Percentiles rank a stretch among this genome's conserved stretches.
phyloP scores from a whole-genome alignment of 2,797 vertebrate species.

The Astyanax mexicanus region DNA sequence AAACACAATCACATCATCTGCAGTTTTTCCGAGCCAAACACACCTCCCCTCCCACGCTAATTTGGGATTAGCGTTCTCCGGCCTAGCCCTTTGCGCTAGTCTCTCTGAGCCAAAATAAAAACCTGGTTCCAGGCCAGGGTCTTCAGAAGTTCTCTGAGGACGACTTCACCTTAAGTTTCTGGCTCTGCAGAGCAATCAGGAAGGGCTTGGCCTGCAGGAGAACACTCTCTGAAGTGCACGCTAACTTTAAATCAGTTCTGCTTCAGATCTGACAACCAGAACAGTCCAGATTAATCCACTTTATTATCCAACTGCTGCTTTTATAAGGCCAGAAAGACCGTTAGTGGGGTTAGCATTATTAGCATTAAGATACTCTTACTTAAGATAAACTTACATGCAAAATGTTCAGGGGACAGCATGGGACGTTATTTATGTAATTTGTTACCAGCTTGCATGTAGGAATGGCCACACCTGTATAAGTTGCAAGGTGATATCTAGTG shows the following conservation, averaged over 20 bases:
- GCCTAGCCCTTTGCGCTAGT: neutral
- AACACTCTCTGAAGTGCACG: neutral
- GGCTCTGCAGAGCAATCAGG: conserved; percentile 42
- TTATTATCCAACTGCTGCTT: neutral
- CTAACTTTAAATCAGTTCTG: conserved; percentile 4
- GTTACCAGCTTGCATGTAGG: no score
- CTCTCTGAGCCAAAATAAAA: neutral
- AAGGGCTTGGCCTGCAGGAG: neutral
- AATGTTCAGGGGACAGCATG: no score
- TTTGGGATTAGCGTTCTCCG: conserved; percentile 20
- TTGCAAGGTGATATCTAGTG: no score
- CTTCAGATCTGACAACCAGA: neutral
- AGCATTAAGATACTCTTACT: no score
- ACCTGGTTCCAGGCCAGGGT: neutral
- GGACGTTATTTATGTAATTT: no score
- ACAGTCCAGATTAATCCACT: neutral
- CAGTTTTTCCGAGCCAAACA: neutral
- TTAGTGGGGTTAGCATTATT: no score
- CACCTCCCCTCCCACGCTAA: conserved; percentile 12
- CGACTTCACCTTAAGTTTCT: conserved; percentile 24
- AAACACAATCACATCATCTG: no score
- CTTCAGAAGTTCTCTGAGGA: neutral
- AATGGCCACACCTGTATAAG: no score
- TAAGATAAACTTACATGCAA: no score
- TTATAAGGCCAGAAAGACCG: no score